Evolutionary conservation across 2,113 vertebrate species (phyloP), one percentile per base, ranked within the genome.

Genomic region (Malurus alboscapulatus): DNA sequence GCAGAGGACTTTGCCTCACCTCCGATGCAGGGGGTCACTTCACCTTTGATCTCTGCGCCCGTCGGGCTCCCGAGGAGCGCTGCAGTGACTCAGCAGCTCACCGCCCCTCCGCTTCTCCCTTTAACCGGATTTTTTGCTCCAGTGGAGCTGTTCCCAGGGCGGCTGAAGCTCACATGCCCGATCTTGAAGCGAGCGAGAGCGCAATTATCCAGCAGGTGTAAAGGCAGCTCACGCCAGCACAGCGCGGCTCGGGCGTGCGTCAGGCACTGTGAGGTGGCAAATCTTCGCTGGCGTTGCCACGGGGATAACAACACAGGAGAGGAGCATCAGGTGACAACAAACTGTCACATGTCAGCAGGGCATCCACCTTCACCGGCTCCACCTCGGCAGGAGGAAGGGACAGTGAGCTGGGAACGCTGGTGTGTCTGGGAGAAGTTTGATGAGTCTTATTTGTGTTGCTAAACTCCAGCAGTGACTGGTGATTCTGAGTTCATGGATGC

Each of bases 81-180:
- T 77, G 47, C 3, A 20, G 10, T 92, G 93, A 92, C 89, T 94
- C 94, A 93, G 93, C 91, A 91, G 73, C 84, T 95, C 12, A 0
- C 47, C 3, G 57, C 81, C 84, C 17, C 75, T 63, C 2, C 4
- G 19, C 83, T 79, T 51, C 87, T 87, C 81, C 73, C 91, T 91
- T 92, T 82, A 90, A 83, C 67, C 18, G 16, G 87, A 83, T 92
- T 92, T 93, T 85, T 79, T 87, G 81, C 93, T 93, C 78, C 72
- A 54, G 58, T 55, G 84, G 84, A 85, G 87, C 89, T 48, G 62
- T 29, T 83, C 78, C 86, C 87, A 25, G 91, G 21, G 54, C 0
- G 84, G 66, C 81, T 83, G 89, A 20, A 74, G 93, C 77, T 88
- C 84, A 51, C 74, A 82, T 44, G 78, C 77, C 94, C 1, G 1